phyloP scores from a whole-genome alignment of 2,113 vertebrate species.

The Nesogale talazaci region DNA sequence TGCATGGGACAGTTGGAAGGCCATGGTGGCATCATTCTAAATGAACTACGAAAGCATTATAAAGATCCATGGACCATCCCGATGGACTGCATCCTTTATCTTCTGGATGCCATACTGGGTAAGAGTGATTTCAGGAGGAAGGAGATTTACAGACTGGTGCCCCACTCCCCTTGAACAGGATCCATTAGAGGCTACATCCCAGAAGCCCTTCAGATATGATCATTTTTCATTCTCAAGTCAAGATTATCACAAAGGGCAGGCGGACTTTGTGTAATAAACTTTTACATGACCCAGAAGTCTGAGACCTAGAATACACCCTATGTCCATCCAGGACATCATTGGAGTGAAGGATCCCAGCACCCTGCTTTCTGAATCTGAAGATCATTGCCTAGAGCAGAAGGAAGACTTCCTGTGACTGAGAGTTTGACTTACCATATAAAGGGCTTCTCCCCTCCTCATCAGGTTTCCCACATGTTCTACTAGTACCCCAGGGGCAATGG shows the following conservation, averaged over 20 bases:
- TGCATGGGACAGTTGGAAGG: not conserved
- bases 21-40: not conserved
- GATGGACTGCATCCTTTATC: not conserved
- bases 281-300: too few species aligned
- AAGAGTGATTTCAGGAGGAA: not conserved
- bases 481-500: too few species aligned
- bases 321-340: too few species aligned
- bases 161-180: not conserved
- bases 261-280: not conserved
- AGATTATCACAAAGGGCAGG: not conserved
- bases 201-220: not conserved
- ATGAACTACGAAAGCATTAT: not conserved
- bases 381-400: too few species aligned
- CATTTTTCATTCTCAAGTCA: not conserved
- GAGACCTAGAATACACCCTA: too few species aligned
- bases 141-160: not conserved
- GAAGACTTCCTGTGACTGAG: too few species aligned
- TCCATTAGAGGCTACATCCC: not conserved
- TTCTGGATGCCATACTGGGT: constrained; percentile 53
- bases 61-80: rapidly evolving
- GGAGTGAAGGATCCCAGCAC: too few species aligned
- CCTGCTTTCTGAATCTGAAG: too few species aligned
- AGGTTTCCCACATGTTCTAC: too few species aligned
- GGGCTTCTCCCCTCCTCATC: too few species aligned
- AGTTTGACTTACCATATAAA: too few species aligned